Percentiles rank a stretch among this genome's conserved stretches.
phyloP scores from a whole-genome alignment of 1,140 invertebrate species.

The Oryzaephilus surinamensis region DNA sequence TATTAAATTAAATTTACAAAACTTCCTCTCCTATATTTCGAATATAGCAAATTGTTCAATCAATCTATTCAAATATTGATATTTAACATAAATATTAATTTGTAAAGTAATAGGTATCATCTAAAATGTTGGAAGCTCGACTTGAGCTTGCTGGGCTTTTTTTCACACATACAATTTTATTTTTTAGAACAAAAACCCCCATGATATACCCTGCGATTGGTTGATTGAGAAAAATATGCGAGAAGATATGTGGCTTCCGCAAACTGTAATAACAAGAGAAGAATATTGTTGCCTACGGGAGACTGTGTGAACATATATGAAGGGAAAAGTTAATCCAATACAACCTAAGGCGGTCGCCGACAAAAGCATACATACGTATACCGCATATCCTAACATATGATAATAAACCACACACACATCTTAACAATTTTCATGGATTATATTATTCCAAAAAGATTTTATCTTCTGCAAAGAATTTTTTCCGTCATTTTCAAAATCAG shows the following conservation, averaged over 20 bases:
- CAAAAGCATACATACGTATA: constrained; percentile 7
- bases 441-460: no score
- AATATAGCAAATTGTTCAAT: no score
- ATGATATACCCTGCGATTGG: background rate
- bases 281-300: constrained; percentile 6
- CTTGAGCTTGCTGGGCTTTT: background rate
- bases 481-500: no score
- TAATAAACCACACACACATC: no score
- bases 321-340: constrained; percentile 14
- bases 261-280: constrained; percentile 15
- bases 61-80: no score
- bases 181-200: background rate
- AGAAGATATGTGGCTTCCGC: constrained; percentile 14
- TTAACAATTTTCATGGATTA: no score
- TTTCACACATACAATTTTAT: background rate
- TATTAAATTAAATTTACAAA: no score
- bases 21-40: no score
- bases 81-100: no score
- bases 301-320: constrained; percentile 5
- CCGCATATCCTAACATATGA: constrained; percentile 9
- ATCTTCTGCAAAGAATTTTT: no score
- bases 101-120: no score
- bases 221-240: background rate
- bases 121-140: no score
- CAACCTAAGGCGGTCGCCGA: constrained; percentile 14